phyloP scores from a whole-genome alignment of 2,797 vertebrate genomes.

The Intellagama lesueurii region DNA sequence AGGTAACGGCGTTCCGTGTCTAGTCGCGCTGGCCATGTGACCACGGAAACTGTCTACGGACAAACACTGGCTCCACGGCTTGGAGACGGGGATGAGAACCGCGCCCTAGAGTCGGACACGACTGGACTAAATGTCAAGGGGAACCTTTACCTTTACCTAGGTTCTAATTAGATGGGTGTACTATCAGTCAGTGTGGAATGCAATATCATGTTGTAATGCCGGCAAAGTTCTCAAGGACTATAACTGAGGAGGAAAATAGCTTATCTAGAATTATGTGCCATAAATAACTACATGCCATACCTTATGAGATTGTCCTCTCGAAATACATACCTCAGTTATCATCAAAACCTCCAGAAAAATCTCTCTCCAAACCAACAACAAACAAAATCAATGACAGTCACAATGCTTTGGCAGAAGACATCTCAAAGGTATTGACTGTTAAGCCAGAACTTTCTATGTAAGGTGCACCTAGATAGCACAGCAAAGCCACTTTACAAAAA shows the following conservation, averaged over 20 bases:
- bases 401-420: conserved; percentile 31
- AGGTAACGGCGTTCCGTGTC: no score
- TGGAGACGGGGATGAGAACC: no score
- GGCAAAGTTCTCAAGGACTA: not conserved
- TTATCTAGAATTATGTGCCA: not conserved
- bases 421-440: not conserved
- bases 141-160: no score
- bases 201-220: not conserved
- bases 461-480: not conserved
- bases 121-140: no score
- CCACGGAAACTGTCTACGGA: no score
- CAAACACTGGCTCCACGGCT: no score
- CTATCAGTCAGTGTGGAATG: not conserved
- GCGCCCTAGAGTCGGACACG: no score
- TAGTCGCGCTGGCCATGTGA: no score
- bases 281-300: not conserved
- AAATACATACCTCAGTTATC: not conserved
- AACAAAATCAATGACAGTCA: not conserved
- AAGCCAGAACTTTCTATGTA: conserved; percentile 40
- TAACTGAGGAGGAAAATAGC: not conserved
- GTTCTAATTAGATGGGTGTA: no score
- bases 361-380: not conserved
- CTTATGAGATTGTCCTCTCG: not conserved
- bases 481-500: not conserved
- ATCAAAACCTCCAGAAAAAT: not conserved